phyloP scores from a whole-genome alignment of 2,888 invertebrate genomes.

The Bellardia bayeri region DNA sequence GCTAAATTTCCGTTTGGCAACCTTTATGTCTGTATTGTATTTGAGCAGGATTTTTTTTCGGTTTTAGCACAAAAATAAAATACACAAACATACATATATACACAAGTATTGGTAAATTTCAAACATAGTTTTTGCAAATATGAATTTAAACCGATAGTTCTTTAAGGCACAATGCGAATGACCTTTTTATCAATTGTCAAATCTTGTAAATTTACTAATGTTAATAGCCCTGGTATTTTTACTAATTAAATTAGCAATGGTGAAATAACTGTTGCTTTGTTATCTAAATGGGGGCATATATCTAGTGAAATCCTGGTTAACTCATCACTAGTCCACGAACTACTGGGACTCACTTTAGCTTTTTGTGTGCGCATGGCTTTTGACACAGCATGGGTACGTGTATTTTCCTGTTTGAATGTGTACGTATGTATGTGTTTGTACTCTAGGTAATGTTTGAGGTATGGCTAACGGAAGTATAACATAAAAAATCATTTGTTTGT shows the following conservation, averaged over 20 bases:
- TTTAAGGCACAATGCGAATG: not conserved
- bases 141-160: not conserved
- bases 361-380: constrained; percentile 3
- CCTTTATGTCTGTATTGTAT: constrained; percentile 19
- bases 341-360: not conserved
- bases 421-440: not conserved
- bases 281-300: too few relatives aligned
- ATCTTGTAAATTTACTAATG: too few relatives aligned
- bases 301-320: too few relatives aligned
- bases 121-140: not conserved
- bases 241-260: too few relatives aligned
- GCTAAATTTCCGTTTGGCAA: constrained; percentile 60
- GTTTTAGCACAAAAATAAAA: not conserved
- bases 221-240: too few relatives aligned
- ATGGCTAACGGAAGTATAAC: constrained; percentile 62
- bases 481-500: constrained; percentile 64
- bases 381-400: constrained; percentile 47
- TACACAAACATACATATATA: not conserved
- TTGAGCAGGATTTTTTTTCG: not conserved
- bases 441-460: constrained; percentile 60
- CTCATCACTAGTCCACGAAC: not conserved
- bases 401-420: constrained; percentile 20
- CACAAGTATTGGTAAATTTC: not conserved
- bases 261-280: too few relatives aligned
- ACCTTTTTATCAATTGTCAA: too few relatives aligned